phyloP scores from a whole-genome alignment of 2,113 vertebrate species.

The Percopsis transmontana region DNA sequence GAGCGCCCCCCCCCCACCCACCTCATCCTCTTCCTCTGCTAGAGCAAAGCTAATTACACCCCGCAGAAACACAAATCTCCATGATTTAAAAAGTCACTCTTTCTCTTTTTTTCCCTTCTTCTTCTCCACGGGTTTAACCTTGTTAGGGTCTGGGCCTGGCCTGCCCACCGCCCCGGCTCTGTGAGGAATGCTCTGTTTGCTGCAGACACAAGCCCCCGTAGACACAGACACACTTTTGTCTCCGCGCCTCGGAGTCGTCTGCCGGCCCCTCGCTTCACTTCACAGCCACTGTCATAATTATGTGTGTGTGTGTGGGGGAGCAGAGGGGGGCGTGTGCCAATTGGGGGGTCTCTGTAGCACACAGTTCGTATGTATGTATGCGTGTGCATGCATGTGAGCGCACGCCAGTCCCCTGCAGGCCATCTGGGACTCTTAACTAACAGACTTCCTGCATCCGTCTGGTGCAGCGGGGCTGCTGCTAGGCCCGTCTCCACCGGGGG shows the following conservation, averaged over 20 bases:
- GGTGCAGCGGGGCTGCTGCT: constrained; percentile 55
- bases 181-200: constrained; percentile 79
- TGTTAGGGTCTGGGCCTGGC: constrained; percentile 96
- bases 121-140: constrained; percentile 91
- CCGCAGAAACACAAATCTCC: constrained; percentile 99
- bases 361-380: not conserved
- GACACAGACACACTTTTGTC: constrained; percentile 83
- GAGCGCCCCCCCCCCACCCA: constrained; percentile 39
- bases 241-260: constrained; percentile 50
- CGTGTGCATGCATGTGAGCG: constrained; percentile 54
- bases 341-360: constrained; percentile 34
- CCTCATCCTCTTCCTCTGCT: constrained; percentile 58
- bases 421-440: constrained; percentile 79
- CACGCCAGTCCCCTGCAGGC: constrained; percentile 66
- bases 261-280: constrained; percentile 73
- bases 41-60: constrained; percentile 98
- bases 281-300: constrained; percentile 75
- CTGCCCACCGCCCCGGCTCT: constrained; percentile 84
- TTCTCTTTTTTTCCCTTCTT: constrained; percentile 43
- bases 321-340: constrained; percentile 22
- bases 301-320: constrained; percentile 34
- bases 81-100: constrained; percentile 98
- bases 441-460: constrained; percentile 75
- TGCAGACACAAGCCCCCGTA: constrained; percentile 38
- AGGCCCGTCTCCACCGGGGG: constrained; percentile 62